Base-by-base conservation (phyloP, 2,797 vertebrate species). In the Capromys pilorides region DNA sequence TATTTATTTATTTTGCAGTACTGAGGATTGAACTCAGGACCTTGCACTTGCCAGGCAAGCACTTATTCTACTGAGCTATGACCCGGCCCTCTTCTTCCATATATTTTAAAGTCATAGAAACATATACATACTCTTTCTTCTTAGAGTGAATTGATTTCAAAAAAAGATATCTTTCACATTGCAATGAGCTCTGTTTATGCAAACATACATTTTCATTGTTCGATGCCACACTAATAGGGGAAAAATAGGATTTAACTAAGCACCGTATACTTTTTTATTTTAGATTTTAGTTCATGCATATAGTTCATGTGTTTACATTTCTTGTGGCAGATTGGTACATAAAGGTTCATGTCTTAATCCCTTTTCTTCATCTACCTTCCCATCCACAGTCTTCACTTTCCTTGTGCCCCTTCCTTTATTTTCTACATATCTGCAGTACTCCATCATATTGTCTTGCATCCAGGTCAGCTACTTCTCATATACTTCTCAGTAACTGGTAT, bases 121-220 rank as follows among this genome's bases (percentile, higher is more conserved):
- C 18, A 79, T 64, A 66, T 1, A 3, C 1, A 45, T 61, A 2
- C 1, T 57, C 22, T 13, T 75, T 77, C 82, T 86, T 16, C 24
- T 9, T 45, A 61, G 5, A 59, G 45, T 5, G 2, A 85, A 81
- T 64, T 33, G 57, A 62, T 49, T 95, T 82, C 8, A 26, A 1
- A 86, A 0, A 16, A 73, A 8, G 9, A 24, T 24, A 73, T 0
- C 82, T 64, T 61, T 4, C 19, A 81, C 21, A 69, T 54, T 82
- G 62, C 13, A 36, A 18, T 49, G 11, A 66, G 51, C 0, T 64
- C 9, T 71, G 31, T 85, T 33, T 90, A 83, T 21, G 5, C 14
- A 88, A 45, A 26, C 41, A 61, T 61, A 31, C 4, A 77, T 81
- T 88, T 24, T 85, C 18, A 79, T 94, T 90, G 91, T n/a, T 92